Percentiles rank a stretch among this genome's conserved stretches.
Conservation (phyloP, 2,113 vertebrate species). For the Diphyllodes magnificus region DNA sequence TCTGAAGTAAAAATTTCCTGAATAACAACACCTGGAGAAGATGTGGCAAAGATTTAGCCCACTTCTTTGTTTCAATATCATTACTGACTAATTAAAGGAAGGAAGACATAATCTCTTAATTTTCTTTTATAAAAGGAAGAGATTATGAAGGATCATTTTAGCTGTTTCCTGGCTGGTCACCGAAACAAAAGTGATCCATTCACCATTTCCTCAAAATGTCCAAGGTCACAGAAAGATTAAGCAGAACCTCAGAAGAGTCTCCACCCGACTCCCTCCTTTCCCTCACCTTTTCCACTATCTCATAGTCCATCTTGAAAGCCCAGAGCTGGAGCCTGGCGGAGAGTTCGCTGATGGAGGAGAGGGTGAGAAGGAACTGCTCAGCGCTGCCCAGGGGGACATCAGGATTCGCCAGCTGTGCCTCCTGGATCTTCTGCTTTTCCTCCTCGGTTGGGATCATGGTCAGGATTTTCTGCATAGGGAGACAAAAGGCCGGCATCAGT, state of each 20-base stretch:
- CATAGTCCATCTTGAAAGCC: slow-evolving; percentile 99
- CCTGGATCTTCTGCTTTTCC: slow-evolving; percentile 97
- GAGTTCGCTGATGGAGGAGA: slow-evolving; percentile 94
- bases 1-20: slow-evolving; percentile 14
- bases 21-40: slow-evolving; percentile 17
- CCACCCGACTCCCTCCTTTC: background rate
- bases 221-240: background rate
- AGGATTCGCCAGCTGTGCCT: slow-evolving; percentile 90
- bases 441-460: slow-evolving; percentile 97
- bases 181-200: background rate
- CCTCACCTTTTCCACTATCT: slow-evolving; percentile 91
- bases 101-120: slow-evolving; percentile 32
- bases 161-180: slow-evolving; percentile 3
- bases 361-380: slow-evolving; percentile 93
- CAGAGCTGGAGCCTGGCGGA: slow-evolving; percentile 94
- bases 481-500: background rate
- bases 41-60: background rate
- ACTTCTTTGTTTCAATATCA: background rate
- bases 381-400: slow-evolving; percentile 91
- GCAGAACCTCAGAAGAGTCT: background rate
- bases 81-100: slow-evolving; percentile 43
- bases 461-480: slow-evolving; percentile 87
- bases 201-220: background rate
- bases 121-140: slow-evolving; percentile 6
- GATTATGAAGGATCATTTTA: background rate